These are phyloP conservation scores for Belonocnema kinseyi DNA, from an alignment of 1,140 invertebrate species.

Conservation along the genomic window DNA sequence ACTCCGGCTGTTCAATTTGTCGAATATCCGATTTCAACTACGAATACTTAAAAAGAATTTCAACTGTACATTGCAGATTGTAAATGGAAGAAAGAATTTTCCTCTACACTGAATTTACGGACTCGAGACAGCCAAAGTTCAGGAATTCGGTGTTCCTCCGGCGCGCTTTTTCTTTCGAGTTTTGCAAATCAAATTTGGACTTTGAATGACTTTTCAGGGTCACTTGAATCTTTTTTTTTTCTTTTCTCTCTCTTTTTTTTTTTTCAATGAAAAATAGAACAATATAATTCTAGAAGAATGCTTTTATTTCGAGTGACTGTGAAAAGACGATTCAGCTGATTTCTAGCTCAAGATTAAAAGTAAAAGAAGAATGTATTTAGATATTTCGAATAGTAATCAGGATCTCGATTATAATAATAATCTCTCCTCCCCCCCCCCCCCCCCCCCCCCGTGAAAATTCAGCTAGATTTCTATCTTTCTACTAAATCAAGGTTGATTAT, in stretches of 20 bases:
- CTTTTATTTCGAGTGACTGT: not conserved
- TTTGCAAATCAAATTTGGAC: not conserved
- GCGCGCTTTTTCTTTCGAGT: not conserved
- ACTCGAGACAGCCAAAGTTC: not conserved
- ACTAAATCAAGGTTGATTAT: constrained; percentile 20
- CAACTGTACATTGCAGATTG: constrained; percentile 37
- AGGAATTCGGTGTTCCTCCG: not conserved
- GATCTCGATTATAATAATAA: not conserved
- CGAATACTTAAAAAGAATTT: constrained; percentile 30
- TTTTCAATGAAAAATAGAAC: too few relatives aligned
- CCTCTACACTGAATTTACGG: constrained; percentile 2
- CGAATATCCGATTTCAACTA: constrained; percentile 16
- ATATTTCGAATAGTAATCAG: not conserved
- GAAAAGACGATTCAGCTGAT: not conserved
- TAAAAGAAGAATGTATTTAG: constrained; percentile 22
- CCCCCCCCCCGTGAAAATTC: constrained; percentile 22
- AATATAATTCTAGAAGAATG: not conserved
- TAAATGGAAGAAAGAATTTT: constrained; percentile 4
- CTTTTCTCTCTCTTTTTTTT: too few relatives aligned
- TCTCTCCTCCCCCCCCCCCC: too few relatives aligned
- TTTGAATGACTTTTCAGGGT: not conserved
- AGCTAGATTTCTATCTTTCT: constrained; percentile 13
- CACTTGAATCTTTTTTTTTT: too few relatives aligned
- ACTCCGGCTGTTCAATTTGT: not conserved
- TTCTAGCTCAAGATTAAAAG: constrained; percentile 2